Conservation (phyloP, 1,140 invertebrate species). For the Hyles vespertilio region DNA sequence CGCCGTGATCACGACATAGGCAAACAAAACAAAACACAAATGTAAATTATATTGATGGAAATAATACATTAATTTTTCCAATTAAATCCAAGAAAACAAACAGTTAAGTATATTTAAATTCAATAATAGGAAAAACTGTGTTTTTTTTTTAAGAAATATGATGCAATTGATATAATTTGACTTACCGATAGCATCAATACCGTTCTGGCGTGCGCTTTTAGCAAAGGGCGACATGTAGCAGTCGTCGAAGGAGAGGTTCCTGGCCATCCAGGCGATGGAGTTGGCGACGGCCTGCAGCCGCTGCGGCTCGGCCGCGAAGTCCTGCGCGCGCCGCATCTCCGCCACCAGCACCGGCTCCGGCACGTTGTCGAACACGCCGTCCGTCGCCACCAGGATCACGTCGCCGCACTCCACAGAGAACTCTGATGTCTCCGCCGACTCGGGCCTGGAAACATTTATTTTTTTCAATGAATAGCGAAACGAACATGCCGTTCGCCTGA, state of each 20-base stretch:
- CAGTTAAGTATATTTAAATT: too few species aligned
- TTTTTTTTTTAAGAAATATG: too few species aligned
- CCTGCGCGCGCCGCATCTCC: slow-evolving; percentile 81
- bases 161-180: slow-evolving; percentile 15
- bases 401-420: slow-evolving; percentile 96
- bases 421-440: slow-evolving; percentile 92
- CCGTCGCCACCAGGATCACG: slow-evolving; percentile 96
- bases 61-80: too few species aligned
- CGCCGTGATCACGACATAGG: too few species aligned
- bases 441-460: slow-evolving; percentile 80
- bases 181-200: slow-evolving; percentile 93
- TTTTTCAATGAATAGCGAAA: too few species aligned
- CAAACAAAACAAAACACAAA: too few species aligned
- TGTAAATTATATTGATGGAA: too few species aligned
- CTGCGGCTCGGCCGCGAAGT: slow-evolving; percentile 76
- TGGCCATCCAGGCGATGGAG: slow-evolving; percentile 95
- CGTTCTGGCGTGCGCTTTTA: slow-evolving; percentile 92
- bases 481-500: too few species aligned
- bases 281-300: slow-evolving; percentile 93
- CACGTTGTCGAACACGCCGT: slow-evolving; percentile 98
- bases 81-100: too few species aligned
- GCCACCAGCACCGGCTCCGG: slow-evolving; percentile 91
- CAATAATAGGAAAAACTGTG: too few species aligned
- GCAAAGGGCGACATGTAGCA: slow-evolving; percentile 98
- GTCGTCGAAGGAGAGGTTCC: slow-evolving; percentile 93